Conservation (phyloP, 2,797 vertebrate genomes). For the Hemibagrus guttatus region DNA sequence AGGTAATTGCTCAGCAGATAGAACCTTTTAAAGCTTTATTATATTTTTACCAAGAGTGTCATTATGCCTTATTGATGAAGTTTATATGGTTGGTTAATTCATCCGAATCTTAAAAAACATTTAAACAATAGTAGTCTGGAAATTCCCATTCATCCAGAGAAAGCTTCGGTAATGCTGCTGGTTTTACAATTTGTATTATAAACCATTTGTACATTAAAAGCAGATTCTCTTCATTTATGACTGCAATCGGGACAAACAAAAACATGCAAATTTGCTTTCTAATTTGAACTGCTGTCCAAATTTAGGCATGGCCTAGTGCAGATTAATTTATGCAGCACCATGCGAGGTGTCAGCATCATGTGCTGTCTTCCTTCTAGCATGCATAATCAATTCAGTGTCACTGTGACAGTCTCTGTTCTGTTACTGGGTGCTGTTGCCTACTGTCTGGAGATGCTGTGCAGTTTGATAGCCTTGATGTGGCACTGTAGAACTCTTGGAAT, state of each 20-base stretch:
- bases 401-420: neutral
- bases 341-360: slow-evolving; percentile 4
- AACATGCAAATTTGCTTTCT: neutral
- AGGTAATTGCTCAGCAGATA: neutral
- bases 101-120: neutral
- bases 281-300: neutral
- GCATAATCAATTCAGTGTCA: slow-evolving; percentile 16
- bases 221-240: neutral
- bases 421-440: neutral
- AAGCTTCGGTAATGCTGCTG: neutral
- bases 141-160: neutral
- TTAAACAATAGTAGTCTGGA: neutral
- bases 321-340: neutral
- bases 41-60: neutral
- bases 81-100: neutral
- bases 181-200: neutral
- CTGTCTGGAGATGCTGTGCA: neutral
- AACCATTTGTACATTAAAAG: neutral
- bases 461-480: neutral
- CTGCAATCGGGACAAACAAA: neutral
- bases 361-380: slow-evolving; percentile 1
- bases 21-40: neutral
- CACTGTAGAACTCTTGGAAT: neutral
- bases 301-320: neutral
- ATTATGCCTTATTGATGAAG: neutral